phyloP scores from a whole-genome alignment of 2,113 vertebrate genomes.

The Gallinago media region DNA sequence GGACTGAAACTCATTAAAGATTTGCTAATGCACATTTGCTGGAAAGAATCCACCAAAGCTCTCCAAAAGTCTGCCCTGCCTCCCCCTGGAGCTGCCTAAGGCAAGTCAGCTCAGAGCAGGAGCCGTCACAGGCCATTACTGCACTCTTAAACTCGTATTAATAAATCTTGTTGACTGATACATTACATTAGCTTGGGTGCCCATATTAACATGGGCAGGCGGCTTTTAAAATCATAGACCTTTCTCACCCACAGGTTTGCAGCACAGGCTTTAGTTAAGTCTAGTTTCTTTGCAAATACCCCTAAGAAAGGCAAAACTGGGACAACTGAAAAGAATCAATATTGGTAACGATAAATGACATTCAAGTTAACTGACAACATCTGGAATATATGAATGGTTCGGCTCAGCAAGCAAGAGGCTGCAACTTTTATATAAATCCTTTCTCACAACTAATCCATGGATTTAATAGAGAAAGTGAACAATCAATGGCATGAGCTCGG shows the following conservation, averaged over 20 bases:
- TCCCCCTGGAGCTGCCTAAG: background rate
- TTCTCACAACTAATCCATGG: background rate
- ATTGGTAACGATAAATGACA: background rate
- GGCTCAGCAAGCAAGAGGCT: background rate
- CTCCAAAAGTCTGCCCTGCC: background rate
- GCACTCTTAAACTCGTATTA: background rate
- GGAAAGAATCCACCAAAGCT: background rate
- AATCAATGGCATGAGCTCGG: fast-evolving
- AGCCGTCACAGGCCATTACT: background rate
- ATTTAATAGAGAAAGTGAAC: background rate
- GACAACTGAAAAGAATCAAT: background rate
- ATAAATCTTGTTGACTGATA: background rate
- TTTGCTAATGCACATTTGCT: background rate
- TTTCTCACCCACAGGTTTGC: background rate
- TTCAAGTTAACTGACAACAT: background rate
- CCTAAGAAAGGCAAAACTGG: background rate
- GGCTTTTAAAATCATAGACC: background rate
- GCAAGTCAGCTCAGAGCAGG: background rate
- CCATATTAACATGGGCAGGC: background rate
- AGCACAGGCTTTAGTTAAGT: background rate
- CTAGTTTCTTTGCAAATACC: background rate
- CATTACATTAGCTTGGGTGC: background rate
- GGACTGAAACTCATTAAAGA: background rate
- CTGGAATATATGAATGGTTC: background rate
- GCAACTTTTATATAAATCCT: background rate